Evolutionary conservation across 2,113 vertebrate genomes (phyloP).

Genomic region (Mandrillus leucophaeus): DNA sequence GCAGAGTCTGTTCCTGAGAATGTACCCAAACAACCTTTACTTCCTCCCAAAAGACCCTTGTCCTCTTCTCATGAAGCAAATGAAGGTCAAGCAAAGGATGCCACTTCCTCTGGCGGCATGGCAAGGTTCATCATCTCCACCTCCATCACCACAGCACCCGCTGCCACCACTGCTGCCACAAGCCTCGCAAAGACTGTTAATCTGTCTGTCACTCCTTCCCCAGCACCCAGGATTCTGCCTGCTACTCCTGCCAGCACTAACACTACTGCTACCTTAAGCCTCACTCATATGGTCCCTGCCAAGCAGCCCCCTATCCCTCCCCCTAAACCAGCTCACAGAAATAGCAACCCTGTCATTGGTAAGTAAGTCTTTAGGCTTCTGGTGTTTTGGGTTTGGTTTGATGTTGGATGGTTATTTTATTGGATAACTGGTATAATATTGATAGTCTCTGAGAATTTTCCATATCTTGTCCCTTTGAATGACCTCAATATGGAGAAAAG

Average conservation of each 20-base stretch:
- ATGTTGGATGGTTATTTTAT: neutral
- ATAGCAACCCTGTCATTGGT: slow-evolving; percentile 94
- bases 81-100: slow-evolving; percentile 80
- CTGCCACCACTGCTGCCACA: slow-evolving; percentile 59
- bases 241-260: slow-evolving; percentile 81
- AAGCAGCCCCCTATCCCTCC: slow-evolving; percentile 96
- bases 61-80: slow-evolving; percentile 86
- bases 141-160: slow-evolving; percentile 33
- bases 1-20: slow-evolving; percentile 85
- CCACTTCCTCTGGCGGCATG: slow-evolving; percentile 15
- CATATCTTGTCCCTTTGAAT: neutral
- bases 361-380: slow-evolving; percentile 75
- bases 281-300: slow-evolving; percentile 79
- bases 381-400: neutral
- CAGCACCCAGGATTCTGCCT: slow-evolving; percentile 87
- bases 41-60: slow-evolving; percentile 94
- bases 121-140: slow-evolving; percentile 68
- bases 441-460: neutral
- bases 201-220: slow-evolving; percentile 79
- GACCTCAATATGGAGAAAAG: neutral
- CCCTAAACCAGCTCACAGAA: slow-evolving; percentile 95
- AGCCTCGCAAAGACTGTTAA: slow-evolving; percentile 70
- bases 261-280: slow-evolving; percentile 79
- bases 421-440: neutral
- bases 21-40: slow-evolving; percentile 89